Evolutionary conservation across 1,140 invertebrate species (phyloP), one percentile per base, ranked within the genome.

Genomic region (Gonatopus flavifemur): DNA sequence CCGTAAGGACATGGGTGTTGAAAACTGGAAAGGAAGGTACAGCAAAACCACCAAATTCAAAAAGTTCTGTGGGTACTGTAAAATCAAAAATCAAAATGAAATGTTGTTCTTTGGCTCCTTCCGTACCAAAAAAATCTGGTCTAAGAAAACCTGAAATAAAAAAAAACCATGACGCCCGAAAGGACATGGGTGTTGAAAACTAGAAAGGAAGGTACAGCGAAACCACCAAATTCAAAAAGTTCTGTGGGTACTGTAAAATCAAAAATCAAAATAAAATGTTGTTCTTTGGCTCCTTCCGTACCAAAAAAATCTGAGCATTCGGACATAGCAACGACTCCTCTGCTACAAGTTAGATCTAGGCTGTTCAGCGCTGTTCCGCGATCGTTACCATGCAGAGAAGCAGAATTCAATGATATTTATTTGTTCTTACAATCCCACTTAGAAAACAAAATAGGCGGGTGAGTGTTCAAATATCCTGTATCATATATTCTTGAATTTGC

Each of bases 401-500:
- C 56, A 25, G 67, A 77, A 24, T 78, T 78, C 19, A 78, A 78
- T 52, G 46, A 71, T 31, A 76, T 78, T 45, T 89, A 86, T 59
- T 83, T 76, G 43, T 95, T 93, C 74, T 73, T 94, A 8, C 82
- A 86, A 66, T 81, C 84, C 16, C 92, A 91, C 79, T 77, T 94
- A 10, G 60, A 79, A 19, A 88, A 91, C 67, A 80, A 83, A 36
- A 86, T 82, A 62, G 89, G 90, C 69, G 90, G 91, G 84, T 87
- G 75, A 59, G 74, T 74, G 37, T 54, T 31, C 36, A 16, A 51
- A 40, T 51, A 13, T 18, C 31, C 25, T 39, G 13, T 21, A 36
- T 38, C 47, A 24, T n/a, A n/a, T n/a, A 7, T 28, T 7, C 32
- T 38, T 13, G 28, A 25, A 39, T 52, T 41, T 12, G 12, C 18